These are phyloP conservation scores for Ephialtes manifestator DNA, from an alignment of 2,888 invertebrate genomes.

Conservation along the genomic window DNA sequence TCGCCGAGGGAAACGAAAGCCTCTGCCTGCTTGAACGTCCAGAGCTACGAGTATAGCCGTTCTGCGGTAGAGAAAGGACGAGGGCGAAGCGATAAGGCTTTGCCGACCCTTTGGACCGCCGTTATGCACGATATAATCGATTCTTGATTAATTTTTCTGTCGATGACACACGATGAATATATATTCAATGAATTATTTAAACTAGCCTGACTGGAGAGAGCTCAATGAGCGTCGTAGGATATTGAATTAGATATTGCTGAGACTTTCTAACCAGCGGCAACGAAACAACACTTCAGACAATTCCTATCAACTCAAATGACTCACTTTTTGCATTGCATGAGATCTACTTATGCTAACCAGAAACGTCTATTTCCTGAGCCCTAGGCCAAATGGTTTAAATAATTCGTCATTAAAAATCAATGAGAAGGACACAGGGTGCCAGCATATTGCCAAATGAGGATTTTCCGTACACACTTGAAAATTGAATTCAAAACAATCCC, in stretches of 20 bases:
- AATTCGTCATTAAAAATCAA: background rate
- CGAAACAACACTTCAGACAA: background rate
- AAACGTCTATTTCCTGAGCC: background rate
- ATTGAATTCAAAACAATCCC: background rate
- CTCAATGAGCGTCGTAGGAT: slow-evolving; percentile 67
- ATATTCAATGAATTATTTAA: slow-evolving; percentile 80
- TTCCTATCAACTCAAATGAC: slow-evolving; percentile 1
- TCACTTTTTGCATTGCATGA: background rate
- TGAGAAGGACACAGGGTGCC: background rate
- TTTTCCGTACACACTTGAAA: background rate
- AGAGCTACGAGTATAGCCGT: slow-evolving; percentile 58
- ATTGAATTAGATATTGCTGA: slow-evolving; percentile 76
- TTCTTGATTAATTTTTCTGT: slow-evolving; percentile 80
- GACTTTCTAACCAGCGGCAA: slow-evolving; percentile 68
- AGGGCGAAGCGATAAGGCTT: slow-evolving; percentile 37
- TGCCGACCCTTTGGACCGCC: slow-evolving; percentile 62
- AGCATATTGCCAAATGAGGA: background rate
- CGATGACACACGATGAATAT: slow-evolving; percentile 80
- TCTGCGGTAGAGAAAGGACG: slow-evolving; percentile 42
- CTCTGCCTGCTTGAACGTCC: slow-evolving; percentile 21
- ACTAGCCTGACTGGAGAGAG: slow-evolving; percentile 72
- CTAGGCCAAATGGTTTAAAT: background rate
- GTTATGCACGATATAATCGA: slow-evolving; percentile 74
- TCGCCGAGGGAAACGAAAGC: slow-evolving; percentile 55
- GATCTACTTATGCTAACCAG: background rate